Evolutionary conservation across 2,888 invertebrate species (phyloP), one percentile per base, ranked within the genome.

Genomic region (Pedicia rivosa): DNA sequence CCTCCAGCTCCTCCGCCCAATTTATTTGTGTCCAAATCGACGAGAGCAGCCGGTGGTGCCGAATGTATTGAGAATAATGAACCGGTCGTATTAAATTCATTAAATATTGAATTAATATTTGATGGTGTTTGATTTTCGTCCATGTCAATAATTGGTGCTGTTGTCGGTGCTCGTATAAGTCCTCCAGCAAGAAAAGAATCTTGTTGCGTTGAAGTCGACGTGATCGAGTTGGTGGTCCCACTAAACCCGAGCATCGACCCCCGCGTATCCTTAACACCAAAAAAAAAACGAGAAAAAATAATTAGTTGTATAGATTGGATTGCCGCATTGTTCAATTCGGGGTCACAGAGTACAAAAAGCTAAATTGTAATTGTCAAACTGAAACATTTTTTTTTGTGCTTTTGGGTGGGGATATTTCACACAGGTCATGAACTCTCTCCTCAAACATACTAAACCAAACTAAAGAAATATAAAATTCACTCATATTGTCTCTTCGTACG

Each of bases 41-140:
- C 44, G 48, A 59, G 45, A 15, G 58, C 62, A 43, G 67, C 62
- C 2, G 68, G 64, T 2, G 77, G 77, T 1, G 78, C 78, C 6
- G 78, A 77, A 47, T 75, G 75, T 44, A 78, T 68, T 10, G 77
- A 77, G 50, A 75, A 64, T 31, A 76, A 52, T 1, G 77, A 77
- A 1, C 74, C 72, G 4, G 67, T 49, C 14, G 53, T 49, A 36
- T 56, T 56, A 35, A 52, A 49, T 39, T 48, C 49, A 45, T 51
- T 50, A 40, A 49, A 42, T 29, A 40, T 42, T 36, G 42, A 17
- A 28, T 47, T 32, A 14, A 17, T 17, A 9, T 32, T 32, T 20
- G 32, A 32, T 32, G 17, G 32, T n/a, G 32, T 22, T 3, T 32
- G 32, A 12, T 32, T 10, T 17, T 28, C 9, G 3, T 17, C 14